Base-by-base conservation (phyloP, 2,888 invertebrate genomes). In the Drosophila nr. perissopoda region DNA sequence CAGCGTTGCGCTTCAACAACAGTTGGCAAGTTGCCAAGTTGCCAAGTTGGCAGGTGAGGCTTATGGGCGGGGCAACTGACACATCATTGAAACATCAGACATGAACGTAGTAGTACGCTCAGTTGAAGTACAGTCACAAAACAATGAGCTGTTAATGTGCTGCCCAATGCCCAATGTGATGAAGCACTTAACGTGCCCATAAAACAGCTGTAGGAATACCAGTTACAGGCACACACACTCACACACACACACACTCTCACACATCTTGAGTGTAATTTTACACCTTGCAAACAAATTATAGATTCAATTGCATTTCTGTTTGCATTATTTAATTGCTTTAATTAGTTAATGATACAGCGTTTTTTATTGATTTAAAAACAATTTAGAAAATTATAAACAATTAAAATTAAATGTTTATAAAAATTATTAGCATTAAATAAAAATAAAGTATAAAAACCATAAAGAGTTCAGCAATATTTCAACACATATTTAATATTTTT, bases 161-260 rank as follows among this genome's bases (percentile, higher is more conserved):
- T 62, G 53, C 65, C 42, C 61, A 59, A 74, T 77, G 63, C 65
- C 38, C 58, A 59, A 74, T 77, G 63, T 79, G 82, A 82, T 82
- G 62, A 70, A 80, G 80, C 82, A 80, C 80, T 80, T 79, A 60
- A 62, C 72, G 48, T 61, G 69, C 6, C 64, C 75, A 56, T 72
- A 78, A 75, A 72, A n/a, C 68, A 79, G 52, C 49, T 36, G 21
- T 63, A 64, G 80, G 61, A 80, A 80, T 78, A 68, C 81, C 67
- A 42, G 49, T 18, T 40, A 57, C 21, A 65, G 27, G 25, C 10
- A 58, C 29, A 46, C 40, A 27, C 46, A 25, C 21, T 4, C 11
- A 0, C 25, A 2, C 16, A 11, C 10, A 25, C 48, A 38, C 38
- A 21, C 38, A 29, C 21, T 0, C 1, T 5, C 16, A 48, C 10